phyloP scores from a whole-genome alignment of 2,113 vertebrate genomes.

The Alligator mississippiensis region DNA sequence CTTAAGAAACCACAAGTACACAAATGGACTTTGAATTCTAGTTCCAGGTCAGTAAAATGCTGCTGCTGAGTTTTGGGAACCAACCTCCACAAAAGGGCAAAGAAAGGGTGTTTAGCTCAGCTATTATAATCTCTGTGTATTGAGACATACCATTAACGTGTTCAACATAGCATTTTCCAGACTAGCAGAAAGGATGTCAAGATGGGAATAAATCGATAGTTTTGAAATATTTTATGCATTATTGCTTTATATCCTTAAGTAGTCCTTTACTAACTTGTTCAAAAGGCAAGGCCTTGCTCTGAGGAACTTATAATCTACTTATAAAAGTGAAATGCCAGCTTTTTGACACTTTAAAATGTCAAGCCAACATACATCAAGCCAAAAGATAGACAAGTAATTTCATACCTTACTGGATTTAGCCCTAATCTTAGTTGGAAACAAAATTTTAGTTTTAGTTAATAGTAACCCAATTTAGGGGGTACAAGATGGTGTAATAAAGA shows the following conservation, averaged over 20 bases:
- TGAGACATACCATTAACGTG: neutral
- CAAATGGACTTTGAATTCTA: rapidly evolving
- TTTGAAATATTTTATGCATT: neutral
- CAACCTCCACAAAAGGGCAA: neutral
- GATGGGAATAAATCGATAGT: neutral
- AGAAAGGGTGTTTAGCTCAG: neutral
- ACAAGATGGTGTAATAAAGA: neutral
- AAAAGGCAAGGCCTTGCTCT: neutral
- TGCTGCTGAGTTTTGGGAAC: neutral
- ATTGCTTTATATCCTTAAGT: neutral
- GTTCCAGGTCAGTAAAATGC: neutral
- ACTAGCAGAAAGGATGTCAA: neutral
- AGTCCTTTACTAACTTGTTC: neutral
- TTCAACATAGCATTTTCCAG: neutral
- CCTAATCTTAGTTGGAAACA: neutral
- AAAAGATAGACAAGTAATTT: neutral
- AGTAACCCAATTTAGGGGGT: neutral
- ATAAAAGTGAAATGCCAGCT: neutral
- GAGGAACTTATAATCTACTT: neutral
- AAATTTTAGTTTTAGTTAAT: neutral
- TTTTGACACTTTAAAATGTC: neutral
- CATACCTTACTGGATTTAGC: neutral
- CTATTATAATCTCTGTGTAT: neutral
- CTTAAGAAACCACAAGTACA: neutral
- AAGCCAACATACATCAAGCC: neutral